Evolutionary conservation across 2,888 invertebrate genomes (phyloP), one percentile per base, ranked within the genome.

Genomic region (Ganaspis brasiliensis): DNA sequence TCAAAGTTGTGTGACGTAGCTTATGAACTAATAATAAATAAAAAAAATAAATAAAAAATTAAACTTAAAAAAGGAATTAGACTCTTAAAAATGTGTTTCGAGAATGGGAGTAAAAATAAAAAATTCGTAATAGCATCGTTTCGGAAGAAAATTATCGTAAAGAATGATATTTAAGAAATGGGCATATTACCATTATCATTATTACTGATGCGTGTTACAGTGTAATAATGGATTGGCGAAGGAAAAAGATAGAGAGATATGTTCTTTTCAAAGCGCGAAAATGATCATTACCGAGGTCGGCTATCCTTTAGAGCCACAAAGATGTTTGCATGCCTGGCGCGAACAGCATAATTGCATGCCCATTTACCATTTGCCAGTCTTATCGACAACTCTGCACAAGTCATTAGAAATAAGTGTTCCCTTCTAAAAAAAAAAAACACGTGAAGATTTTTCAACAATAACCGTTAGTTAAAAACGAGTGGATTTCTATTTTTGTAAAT

Each of bases 291-390:
- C 21, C 24, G 21, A 45, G 40, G 24, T 67, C 45, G n/a, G 31
- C 14, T n/a, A 59, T 59, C 9, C 57, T 31, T 26, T 59, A n/a
- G 8, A 19, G 31, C n/a, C 26, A 57, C n/a, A n/a, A 57, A 26
- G n/a, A 57, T 26, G 57, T 57, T 45, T 45, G 74, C 78, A 63
- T 74, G 76, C 57, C 70, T 78, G 67, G 76, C 84, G 82, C 74
- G 83, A 87, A 83, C 82, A 82, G 73, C 78, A 77, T 88, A 87
- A 88, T 88, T 86, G 85, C 87, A 81, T 82, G 85, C 79, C 79
- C 76, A 55, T 70, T 71, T 77, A 59, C 67, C 61, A 24, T 72
- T 77, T 26, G 16, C 57, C 19, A 49, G 9, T 45, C 63, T 52
- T 76, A 67, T 67, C 40, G 21, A 26, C 37, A 67, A 67, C 45